Base-by-base conservation (phyloP, 2,888 invertebrate genomes). In the Rhagophthalmus giganteus region DNA sequence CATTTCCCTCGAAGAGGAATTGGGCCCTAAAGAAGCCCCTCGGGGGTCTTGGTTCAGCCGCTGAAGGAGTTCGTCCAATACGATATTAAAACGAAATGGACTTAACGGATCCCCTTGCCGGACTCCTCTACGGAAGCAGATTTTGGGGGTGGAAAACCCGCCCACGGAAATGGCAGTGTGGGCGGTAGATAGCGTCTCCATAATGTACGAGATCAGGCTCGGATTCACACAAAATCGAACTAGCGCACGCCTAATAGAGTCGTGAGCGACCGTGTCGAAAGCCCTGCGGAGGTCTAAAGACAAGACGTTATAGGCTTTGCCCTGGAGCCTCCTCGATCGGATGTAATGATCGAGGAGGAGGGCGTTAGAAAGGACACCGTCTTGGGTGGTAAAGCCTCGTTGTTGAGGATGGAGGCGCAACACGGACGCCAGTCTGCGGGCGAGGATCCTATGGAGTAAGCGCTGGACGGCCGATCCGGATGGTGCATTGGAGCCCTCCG, bases 51-150 rank as follows among this genome's bases (percentile, higher is more conserved):
- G n/a, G n/a, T 20, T 27, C 6, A 37, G 12, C 13, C 20, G 13
- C 8, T 10, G 2, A 2, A 37, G 2, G 2, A 37, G 12, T 10
- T 37, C 25, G 37, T 37, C 37, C 9, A 20, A 15, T 4, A 50
- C 38, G 10, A 50, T 2, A 12, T 38, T 44, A 24, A 50, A 50
- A 4, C 44, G 20, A 2, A 32, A 4, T 1, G 45, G 51, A 1
- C 37, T 37, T 4, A 51, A 28, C n/a, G 51, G 51, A 16, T 51
- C 51, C 5, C 51, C 45, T 25, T 51, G 51, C 15, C 45, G 35
- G 2, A 51, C 51, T 1, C 51, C 51, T 9, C 45, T 32, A 10
- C 7, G 10, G 27, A 50, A 26, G n/a, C 9, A 1, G 2, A 40
- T 4, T 2, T 10, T 5, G 9, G 2, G 10, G 2, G 16, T 30